Base-by-base conservation (phyloP, 2,888 invertebrate species). In the Parnassius smintheus region DNA sequence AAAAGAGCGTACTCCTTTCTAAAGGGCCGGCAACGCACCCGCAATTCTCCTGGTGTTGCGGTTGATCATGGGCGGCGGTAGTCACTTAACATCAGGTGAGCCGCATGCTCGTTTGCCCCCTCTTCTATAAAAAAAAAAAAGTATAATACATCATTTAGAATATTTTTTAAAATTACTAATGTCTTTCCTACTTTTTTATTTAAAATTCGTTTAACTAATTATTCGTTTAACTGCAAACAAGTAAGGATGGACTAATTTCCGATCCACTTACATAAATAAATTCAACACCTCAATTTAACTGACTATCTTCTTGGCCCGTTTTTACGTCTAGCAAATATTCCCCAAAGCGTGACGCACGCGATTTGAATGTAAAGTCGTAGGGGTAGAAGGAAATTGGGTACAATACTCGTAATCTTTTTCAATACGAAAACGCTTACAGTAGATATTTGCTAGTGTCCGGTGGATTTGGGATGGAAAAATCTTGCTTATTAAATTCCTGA, bases 291-390 rank as follows among this genome's bases (percentile, higher is more conserved):
- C 45, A 3, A 10, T 12, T 11, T 25, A 56, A 8, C 12, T 56
- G 22, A 9, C 25, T 25, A 25, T 22, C 42, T n/a, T 2, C 13
- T 42, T n/a, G 13, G 13, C n/a, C n/a, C 25, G 41, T 49, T n/a
- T 56, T 56, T 61, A 51, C 25, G 25, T 25, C 11, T n/a, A 51
- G 62, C 64, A 61, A 67, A 63, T 59, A 61, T 49, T 55, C 51
- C 51, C 42, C 52, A 56, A 4, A 46, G 56, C 50, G 59, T n/a
- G 10, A 22, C 41, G 59, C 56, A 35, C 58, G 51, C 55, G 62
- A 64, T 65, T 64, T 64, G 62, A 61, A 64, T 63, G 56, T 61
- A 13, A 55, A 67, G 66, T 64, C 45, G 46, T 42, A 52, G 45
- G 49, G 48, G 54, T 44, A 48, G 42, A 53, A 13, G 48, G 45